Evolutionary conservation across 2,888 invertebrate species (phyloP), one percentile per base, ranked within the genome.

Genomic region (Odontocerum albicorne): DNA sequence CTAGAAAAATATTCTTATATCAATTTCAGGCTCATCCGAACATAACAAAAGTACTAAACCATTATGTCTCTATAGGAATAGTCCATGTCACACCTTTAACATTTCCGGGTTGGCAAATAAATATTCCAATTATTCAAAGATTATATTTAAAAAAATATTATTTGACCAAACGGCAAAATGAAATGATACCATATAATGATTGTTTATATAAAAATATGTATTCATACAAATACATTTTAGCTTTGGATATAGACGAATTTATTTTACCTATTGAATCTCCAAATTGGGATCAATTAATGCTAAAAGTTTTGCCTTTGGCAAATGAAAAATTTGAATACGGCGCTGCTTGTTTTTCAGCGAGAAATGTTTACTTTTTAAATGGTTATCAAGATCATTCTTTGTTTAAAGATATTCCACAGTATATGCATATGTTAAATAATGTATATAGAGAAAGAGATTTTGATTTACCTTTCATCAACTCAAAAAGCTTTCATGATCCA

Each of bases 181-280:
- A 96, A 73, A 80, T 96, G 57, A 92, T 96, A 64, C 95, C 96
- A 8, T 96, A 96, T 78, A 96, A 96, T 72, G 96, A 96, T 72
- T 96, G 96, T 68, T 81, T 96, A 49, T 96, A 96, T 75, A 88
- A 92, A 69, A 90, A 96, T 69, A 84, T 96, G 77, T 91, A 94
- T 70, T 82, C 87, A 62, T 96, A 95, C 72, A 85, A 90, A 61
- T 93, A 91, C 74, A 87, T 95, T 49, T 92, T 91, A n/a, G 77
- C 96, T 55, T 78, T 96, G 47, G 96, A 96, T 70, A 90, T 93
- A 62, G 96, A 96, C 73, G 96, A 96, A 73, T 90, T 95, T 51
- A 94, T 96, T 64, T 92, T 96, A 85, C 96, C 96, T 4, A 76
- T 89, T 63, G 82, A 86, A 64, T 84, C 85, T 66, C 68, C 69